Evolutionary conservation across 1,140 invertebrate species (phyloP).

Genomic region (Scaptodrosophila lebanonensis): DNA sequence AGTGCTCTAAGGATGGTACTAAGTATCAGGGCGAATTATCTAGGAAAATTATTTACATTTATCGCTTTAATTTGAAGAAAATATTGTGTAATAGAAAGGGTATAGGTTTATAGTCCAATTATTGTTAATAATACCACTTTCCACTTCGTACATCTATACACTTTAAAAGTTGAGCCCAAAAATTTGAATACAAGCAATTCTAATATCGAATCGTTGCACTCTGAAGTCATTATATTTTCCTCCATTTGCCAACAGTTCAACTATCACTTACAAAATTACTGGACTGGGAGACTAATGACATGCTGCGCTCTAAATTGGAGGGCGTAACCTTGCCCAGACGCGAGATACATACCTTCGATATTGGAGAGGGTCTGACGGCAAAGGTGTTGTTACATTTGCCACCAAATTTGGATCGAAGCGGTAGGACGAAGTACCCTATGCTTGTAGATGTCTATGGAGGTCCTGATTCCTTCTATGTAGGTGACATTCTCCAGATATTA

Average conservation of each 20-base stretch:
- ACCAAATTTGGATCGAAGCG: slow-evolving; percentile 83
- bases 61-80: too few species aligned
- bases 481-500: neutral
- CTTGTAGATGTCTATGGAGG: slow-evolving; percentile 94
- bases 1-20: too few species aligned
- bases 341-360: slow-evolving; percentile 55
- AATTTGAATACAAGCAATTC: too few species aligned
- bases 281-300: slow-evolving; percentile 67
- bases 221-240: neutral
- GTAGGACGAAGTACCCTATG: slow-evolving; percentile 87
- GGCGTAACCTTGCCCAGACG: slow-evolving; percentile 54
- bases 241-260: slow-evolving; percentile 41
- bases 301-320: slow-evolving; percentile 38
- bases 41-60: too few species aligned
- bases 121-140: too few species aligned
- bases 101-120: too few species aligned
- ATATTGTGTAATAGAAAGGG: too few species aligned
- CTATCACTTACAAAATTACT: slow-evolving; percentile 50
- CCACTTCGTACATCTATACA: too few species aligned
- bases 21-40: too few species aligned
- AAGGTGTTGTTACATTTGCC: slow-evolving; percentile 82
- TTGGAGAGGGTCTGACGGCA: slow-evolving; percentile 65
- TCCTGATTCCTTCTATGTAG: slow-evolving; percentile 90
- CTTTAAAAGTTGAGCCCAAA: too few species aligned
- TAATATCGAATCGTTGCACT: too few species aligned